Evolutionary conservation across 2,113 vertebrate genomes (phyloP).

Genomic region (Nesoenas mayeri): DNA sequence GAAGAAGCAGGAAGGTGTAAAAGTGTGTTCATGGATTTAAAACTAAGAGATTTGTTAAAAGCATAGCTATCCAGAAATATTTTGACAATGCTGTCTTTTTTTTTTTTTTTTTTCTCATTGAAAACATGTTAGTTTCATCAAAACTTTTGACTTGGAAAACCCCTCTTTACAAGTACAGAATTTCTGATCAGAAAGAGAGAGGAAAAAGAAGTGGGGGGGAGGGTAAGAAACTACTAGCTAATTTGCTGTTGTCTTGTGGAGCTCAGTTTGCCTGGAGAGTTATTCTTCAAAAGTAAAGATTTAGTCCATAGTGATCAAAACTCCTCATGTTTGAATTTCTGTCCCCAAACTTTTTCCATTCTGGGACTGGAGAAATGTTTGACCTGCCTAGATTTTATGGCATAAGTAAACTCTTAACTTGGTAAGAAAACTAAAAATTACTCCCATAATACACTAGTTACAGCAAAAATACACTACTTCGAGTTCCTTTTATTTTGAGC

Average conservation of each 20-base stretch:
- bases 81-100: background rate
- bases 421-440: background rate
- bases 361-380: background rate
- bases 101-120: background rate
- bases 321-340: background rate
- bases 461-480: background rate
- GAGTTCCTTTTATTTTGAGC: background rate
- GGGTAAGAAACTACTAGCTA: background rate
- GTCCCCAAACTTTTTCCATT: background rate
- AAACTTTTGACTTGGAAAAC: background rate
- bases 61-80: background rate
- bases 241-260: background rate
- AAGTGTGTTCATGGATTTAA: background rate
- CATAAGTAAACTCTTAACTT: background rate
- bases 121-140: background rate
- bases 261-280: background rate
- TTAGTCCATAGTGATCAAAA: background rate
- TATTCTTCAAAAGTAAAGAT: background rate
- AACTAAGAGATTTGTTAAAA: background rate
- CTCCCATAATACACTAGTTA: background rate
- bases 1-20: background rate
- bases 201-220: fast-evolving
- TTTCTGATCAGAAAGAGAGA: background rate
- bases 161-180: background rate
- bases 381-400: background rate